Evolutionary conservation across 2,797 vertebrate genomes (phyloP), one percentile per base, ranked within the genome.

Genomic region (Rhodeus uyekii): DNA sequence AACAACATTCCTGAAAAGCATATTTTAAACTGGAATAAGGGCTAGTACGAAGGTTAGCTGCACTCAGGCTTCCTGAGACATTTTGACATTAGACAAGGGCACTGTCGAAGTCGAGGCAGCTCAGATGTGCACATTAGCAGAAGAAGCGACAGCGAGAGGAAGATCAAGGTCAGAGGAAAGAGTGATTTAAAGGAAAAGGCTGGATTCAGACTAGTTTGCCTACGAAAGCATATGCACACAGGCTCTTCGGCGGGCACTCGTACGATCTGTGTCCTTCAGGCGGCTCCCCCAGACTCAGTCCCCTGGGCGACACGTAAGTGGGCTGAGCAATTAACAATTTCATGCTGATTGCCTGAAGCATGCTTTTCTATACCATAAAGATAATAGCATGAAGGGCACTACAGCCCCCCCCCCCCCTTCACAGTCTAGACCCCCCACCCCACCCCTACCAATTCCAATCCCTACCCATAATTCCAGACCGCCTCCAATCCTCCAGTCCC

Each of bases 261-360:
- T 87, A 89, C 63, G 22, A 89, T 90, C 89, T 89, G 88, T 92
- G 95, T 94, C 94, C 94, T 94, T 91, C 93, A 89, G 92, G 93
- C 93, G 89, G 92, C 74, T 79, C 87, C 90, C 67, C 84, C 86
- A 90, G 93, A 90, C 91, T 93, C 92, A 87, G 94, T 96, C 96
- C 96, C 94, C 92, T 19, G 95, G 96, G 96, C 91, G 89, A 94
- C 89, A 91, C 92, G 92, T 90, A 93, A 96, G 96, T 92, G 93
- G 96, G 95, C 87, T 93, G 92, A 94, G 96, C 96, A 96, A 97
- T 97, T 96, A 97, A 94, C 93, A 95, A 96, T 95, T 96, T 96
- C 96, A 95, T 91, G 95, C 95, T 95, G 95, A 96, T 95, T 96
- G 96, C 96, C 96, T 94, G 94, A 92, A 95, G 96, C 95, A 90